Evolutionary conservation across 2,797 vertebrate genomes (phyloP), one percentile per base, ranked within the genome.

Genomic region (Protonibea diacanthus): DNA sequence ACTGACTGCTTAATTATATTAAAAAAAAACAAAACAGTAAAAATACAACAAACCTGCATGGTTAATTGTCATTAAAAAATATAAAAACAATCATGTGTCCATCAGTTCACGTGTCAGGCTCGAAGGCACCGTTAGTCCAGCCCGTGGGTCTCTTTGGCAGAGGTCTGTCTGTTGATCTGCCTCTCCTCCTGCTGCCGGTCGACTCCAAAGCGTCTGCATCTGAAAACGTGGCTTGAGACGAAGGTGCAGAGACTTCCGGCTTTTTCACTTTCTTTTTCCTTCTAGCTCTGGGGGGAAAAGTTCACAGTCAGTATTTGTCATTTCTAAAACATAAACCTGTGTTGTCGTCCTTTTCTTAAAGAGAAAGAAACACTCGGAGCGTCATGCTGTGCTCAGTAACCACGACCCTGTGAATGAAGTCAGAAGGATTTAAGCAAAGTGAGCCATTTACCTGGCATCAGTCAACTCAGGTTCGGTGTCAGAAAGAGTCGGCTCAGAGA

Each of bases 261-360:
- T 93, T 92, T 53, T 91, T 96, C 91, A 95, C 88, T 84, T 95
- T 97, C 92, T 96, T 95, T 80, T 95, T 96, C 78, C 91, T 95
- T 77, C 86, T 91, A 71, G 66, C 44, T 87, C 95, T 96, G 86
- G 20, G 3, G 51, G 70, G 58, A 71, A 55, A 1, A 33, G 67
- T 53, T 67, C 18, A 45, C 17, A 51, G 57, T 58, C 40, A 65
- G 61, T n/a, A 61, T 42, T 65, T 3, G 4, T 27, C 21, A 53
- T 38, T 13, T 14, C 10, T 20, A 20, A 64, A 38, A 55, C 47
- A 20, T 44, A 49, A 66, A 42, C 23, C 33, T 1, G 0, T 0
- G 14, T n/a, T 5, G 11, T 51, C 21, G 12, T 57, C 10, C 3
- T 29, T 33, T 51, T 53, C 18, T 3, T 42, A 14, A 44, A 63